These are phyloP conservation scores for Hypocryptadius cinnamomeus DNA, from an alignment of 2,113 vertebrate genomes.

Conservation along the genomic window DNA sequence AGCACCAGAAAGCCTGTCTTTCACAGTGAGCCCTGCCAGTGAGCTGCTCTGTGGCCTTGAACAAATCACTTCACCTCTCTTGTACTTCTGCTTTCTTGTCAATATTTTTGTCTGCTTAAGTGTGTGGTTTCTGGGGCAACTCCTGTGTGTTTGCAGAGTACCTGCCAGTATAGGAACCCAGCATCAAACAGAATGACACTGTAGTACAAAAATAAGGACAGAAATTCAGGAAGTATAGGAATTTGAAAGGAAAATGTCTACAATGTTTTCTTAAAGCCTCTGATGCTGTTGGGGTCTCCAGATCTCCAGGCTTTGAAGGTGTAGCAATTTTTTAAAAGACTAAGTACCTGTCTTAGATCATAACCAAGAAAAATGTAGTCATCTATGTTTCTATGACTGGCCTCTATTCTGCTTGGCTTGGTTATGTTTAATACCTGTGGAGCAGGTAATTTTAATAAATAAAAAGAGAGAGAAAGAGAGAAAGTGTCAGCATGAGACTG, in stretches of 20 bases:
- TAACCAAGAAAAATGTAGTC: not conserved
- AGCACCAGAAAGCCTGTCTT: not conserved
- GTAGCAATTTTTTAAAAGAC: not conserved
- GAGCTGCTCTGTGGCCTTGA: not conserved
- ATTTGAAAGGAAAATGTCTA: not conserved
- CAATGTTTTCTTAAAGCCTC: not conserved
- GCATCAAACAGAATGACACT: not conserved
- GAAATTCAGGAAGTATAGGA: not conserved
- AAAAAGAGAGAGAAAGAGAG: not conserved
- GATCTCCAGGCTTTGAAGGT: not conserved
- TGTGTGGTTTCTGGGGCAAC: not conserved
- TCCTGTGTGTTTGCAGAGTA: not conserved
- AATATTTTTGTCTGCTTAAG: constrained; percentile 4
- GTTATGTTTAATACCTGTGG: constrained; percentile 26
- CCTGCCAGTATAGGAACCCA: not conserved
- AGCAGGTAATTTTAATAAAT: constrained; percentile 36
- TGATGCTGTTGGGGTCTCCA: not conserved
- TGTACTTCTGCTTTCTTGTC: not conserved
- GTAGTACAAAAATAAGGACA: not conserved
- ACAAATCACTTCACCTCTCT: constrained; percentile 24
- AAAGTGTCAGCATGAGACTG: constrained; percentile 11
- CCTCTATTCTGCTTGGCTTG: not conserved
- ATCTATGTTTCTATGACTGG: not conserved
- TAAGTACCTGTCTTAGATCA: not conserved
- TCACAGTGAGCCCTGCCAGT: not conserved